These are phyloP conservation scores for Cenopis cana DNA, from an alignment of 2,888 invertebrate species.

Conservation along the genomic window DNA sequence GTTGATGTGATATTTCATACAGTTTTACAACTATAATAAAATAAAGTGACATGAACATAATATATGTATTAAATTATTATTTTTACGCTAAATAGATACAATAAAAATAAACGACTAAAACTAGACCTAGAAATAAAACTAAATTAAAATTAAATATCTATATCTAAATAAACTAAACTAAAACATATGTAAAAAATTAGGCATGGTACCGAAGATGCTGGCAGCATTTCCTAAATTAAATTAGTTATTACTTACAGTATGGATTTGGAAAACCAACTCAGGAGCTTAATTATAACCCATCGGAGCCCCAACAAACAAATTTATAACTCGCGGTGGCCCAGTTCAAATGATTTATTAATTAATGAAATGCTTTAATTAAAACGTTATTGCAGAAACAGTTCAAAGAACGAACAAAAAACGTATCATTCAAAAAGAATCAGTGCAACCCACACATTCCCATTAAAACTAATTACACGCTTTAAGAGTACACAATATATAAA, in stretches of 20 bases:
- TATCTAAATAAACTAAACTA: no score
- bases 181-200: no score
- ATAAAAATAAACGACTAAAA: no score
- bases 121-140: no score
- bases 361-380: slow-evolving; percentile 41
- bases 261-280: neutral
- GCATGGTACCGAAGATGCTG: no score
- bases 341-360: slow-evolving; percentile 30
- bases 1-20: neutral
- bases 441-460: slow-evolving; percentile 33
- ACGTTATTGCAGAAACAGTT: slow-evolving; percentile 39
- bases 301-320: neutral
- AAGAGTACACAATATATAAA: slow-evolving; percentile 40
- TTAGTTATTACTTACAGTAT: neutral
- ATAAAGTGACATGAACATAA: no score
- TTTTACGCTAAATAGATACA: no score
- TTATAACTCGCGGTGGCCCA: neutral
- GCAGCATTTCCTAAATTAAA: no score
- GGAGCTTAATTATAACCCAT: neutral
- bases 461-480: slow-evolving; percentile 42
- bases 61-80: no score
- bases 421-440: slow-evolving; percentile 38
- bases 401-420: slow-evolving; percentile 35
- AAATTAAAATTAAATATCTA: no score
- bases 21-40: neutral